Percentiles rank a stretch among this genome's conserved stretches.
Conservation (phyloP, 2,888 invertebrate species). For the Clusia tigrina region DNA sequence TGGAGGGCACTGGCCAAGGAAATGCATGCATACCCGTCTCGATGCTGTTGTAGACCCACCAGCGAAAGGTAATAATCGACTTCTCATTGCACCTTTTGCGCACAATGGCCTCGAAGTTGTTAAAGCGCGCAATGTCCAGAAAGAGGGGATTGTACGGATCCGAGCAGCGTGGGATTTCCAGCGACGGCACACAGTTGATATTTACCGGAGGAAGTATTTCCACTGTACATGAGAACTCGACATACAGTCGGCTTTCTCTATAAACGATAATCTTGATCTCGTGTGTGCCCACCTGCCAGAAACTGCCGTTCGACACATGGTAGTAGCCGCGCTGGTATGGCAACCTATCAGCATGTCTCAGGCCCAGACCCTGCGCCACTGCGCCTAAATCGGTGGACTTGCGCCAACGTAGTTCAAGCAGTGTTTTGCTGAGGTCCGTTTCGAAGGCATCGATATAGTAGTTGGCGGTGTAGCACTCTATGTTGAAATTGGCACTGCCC, state of each 20-base stretch:
- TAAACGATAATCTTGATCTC: conserved; percentile 15
- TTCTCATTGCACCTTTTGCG: conserved; percentile 30
- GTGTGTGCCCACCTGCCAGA: conserved; percentile 35
- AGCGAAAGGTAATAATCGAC: conserved; percentile 30
- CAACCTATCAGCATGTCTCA: conserved; percentile 35
- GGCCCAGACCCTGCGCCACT: conserved; percentile 21
- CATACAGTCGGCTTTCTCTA: conserved; percentile 14
- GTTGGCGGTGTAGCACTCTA: conserved; percentile 35
- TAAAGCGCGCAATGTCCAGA: conserved; percentile 41
- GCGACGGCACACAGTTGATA: conserved; percentile 26
- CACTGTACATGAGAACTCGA: conserved; percentile 24
- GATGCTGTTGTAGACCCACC: conserved; percentile 38
- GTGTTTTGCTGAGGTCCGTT: not conserved
- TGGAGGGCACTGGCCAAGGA: too few species aligned
- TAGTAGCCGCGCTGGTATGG: conserved; percentile 41
- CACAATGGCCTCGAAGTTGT: conserved; percentile 38
- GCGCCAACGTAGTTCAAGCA: conserved; percentile 6
- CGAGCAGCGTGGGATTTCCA: conserved; percentile 35
- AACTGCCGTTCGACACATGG: conserved; percentile 28
- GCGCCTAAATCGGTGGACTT: conserved; percentile 28
- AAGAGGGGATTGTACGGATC: conserved; percentile 36
- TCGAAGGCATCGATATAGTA: conserved; percentile 38
- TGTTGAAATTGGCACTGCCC: conserved; percentile 25
- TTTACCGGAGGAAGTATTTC: conserved; percentile 19
- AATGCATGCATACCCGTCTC: conserved; percentile 25